phyloP scores from a whole-genome alignment of 2,888 invertebrate genomes.

The Pyrrhia umbra region DNA sequence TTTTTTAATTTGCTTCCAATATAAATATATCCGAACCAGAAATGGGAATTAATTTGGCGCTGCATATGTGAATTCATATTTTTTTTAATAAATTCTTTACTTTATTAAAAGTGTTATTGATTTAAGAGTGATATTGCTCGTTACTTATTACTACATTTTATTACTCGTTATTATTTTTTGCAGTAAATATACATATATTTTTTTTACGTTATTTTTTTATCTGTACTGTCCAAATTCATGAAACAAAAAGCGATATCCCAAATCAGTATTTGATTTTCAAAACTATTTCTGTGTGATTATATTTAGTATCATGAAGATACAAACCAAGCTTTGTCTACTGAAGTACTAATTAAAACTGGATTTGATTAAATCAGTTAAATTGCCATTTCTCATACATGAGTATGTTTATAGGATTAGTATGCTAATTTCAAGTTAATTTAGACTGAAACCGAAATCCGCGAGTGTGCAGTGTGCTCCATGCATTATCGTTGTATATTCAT shows the following conservation, averaged over 20 bases:
- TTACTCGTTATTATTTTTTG: no score
- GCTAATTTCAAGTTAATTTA: conserved; percentile 76
- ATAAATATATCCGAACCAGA: no score
- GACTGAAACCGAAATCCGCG: conserved; percentile 65
- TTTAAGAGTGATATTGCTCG: no score
- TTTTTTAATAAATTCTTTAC: no score
- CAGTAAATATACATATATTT: no score
- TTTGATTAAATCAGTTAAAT: background rate
- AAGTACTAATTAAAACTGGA: background rate
- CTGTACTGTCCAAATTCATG: background rate
- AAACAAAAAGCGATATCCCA: no score
- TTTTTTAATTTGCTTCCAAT: no score
- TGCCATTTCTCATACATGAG: conserved; percentile 4
- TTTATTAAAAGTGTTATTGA: no score
- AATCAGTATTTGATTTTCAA: background rate
- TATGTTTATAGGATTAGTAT: conserved; percentile 71
- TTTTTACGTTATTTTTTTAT: no score
- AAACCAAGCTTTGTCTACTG: background rate
- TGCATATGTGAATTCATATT: no score
- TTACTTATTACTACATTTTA: no score
- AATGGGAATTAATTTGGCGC: no score
- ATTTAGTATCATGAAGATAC: background rate
- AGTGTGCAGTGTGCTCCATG: conserved; percentile 42
- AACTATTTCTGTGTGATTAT: background rate
- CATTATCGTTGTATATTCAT: conserved; percentile 62